Base-by-base conservation (phyloP, 2,797 vertebrate genomes). In the Euthynnus affinis region DNA sequence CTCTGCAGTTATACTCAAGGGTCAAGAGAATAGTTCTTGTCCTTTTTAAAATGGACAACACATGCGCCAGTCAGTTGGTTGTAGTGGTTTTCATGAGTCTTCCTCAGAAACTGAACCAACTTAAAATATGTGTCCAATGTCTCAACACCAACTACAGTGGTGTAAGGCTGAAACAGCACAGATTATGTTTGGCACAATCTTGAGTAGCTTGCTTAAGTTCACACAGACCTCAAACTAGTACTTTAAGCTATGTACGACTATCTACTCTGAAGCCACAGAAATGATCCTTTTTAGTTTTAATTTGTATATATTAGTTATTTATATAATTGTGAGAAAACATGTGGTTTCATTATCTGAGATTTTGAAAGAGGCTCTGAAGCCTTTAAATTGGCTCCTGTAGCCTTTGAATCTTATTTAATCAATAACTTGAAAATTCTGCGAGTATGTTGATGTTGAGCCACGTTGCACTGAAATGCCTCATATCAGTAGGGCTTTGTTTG, bases 311-410 rank as follows among this genome's bases (percentile, higher is more conserved):
- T 66, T 66, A 63, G 27, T 76, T 83, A 94, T 95, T 92, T 93
- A 93, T 96, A 94, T 95, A 95, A 93, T 94, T 94, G 93, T 95
- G 80, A 80, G 51, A 51, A 71, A 25, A 70, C 75, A 64, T 74
- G 68, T 60, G 57, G 73, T 63, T 81, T 78, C 15, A 46, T 46
- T 46, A 15, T 17, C 15, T 46, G 40, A 42, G 10, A 1, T 15
- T 8, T 5, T 42, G n/a, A 78, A 80, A 77, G 23, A 29, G 60
- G 84, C 62, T 80, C 80, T 52, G 64, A 73, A 78, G 60, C 52
- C 74, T 73, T 62, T 44, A 44, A 64, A 58, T 42, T 56, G 81
- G 70, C 79, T 89, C 61, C 63, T 77, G 87, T 90, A 87, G 80
- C 63, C 70, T 81, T 75, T 51, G 0, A 9, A 63, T 85, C 57